Percentiles rank a stretch among this genome's conserved stretches.
These are phyloP conservation scores for Eristalis intricaria DNA, from an alignment of 2,888 invertebrate genomes.

Conservation along the genomic window DNA sequence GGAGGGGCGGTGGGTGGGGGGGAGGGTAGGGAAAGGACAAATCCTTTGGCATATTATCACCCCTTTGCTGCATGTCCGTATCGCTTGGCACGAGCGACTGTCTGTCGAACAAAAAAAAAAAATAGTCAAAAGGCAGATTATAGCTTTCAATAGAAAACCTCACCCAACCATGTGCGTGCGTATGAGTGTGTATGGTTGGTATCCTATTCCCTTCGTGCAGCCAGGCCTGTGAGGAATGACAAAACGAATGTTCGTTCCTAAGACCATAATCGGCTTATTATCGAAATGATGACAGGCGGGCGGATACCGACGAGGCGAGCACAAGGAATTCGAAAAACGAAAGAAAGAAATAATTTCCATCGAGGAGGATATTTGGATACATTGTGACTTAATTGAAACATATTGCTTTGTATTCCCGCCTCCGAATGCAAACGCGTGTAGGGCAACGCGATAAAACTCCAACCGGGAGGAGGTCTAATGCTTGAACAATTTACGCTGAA, in stretches of 20 bases:
- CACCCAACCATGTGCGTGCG: neutral
- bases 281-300: constrained; percentile 19
- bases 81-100: constrained; percentile 23
- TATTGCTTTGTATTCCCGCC: constrained; percentile 25
- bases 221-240: constrained; percentile 30
- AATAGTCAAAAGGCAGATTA: constrained; percentile 61
- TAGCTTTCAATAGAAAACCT: constrained; percentile 36
- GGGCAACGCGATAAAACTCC: too few relatives aligned
- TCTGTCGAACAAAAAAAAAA: constrained; percentile 8
- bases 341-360: constrained; percentile 6
- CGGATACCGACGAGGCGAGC: neutral
- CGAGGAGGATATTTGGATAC: constrained; percentile 38
- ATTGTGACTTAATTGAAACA: constrained; percentile 50
- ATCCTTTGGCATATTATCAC: constrained; percentile 65
- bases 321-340: neutral
- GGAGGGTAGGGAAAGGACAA: neutral
- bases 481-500: neutral
- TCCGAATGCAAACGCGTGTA: neutral
- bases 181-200: neutral
- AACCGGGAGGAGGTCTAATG: neutral
- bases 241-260: constrained; percentile 61
- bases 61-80: constrained; percentile 51
- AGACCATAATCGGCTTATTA: constrained; percentile 69
- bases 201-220: constrained; percentile 30
- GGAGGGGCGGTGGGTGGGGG: neutral